Evolutionary conservation across 1,140 invertebrate genomes (phyloP).

Genomic region (Pogonomyrmex barbatus): DNA sequence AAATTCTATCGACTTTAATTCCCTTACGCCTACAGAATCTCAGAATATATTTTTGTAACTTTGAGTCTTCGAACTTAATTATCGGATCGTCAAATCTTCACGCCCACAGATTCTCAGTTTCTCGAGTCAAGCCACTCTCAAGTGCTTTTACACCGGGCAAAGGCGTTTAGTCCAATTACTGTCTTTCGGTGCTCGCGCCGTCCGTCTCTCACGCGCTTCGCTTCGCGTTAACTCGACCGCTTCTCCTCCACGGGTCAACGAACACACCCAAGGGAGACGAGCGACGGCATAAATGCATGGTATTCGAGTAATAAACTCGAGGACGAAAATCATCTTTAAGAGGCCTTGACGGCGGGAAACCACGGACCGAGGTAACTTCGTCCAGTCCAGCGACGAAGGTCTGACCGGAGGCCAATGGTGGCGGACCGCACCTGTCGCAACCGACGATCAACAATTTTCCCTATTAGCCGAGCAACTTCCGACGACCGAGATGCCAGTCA

Average conservation of each 20-base stretch:
- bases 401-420: conserved; percentile 53
- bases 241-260: conserved; percentile 54
- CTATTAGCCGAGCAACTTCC: conserved; percentile 37
- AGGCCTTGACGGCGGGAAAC: conserved; percentile 71
- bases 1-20: conserved; percentile 21
- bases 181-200: conserved; percentile 52
- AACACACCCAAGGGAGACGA: conserved; percentile 65
- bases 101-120: conserved; percentile 19
- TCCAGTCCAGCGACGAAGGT: conserved; percentile 51
- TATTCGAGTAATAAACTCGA: conserved; percentile 68
- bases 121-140: conserved; percentile 24
- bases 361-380: conserved; percentile 65
- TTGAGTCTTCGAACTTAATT: conserved; percentile 16
- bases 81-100: conserved; percentile 46
- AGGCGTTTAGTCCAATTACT: conserved; percentile 64
- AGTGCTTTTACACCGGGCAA: conserved; percentile 59
- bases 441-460: conserved; percentile 57
- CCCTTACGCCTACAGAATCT: neutral
- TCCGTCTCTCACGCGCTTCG: conserved; percentile 60
- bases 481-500: conserved; percentile 4
- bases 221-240: conserved; percentile 62
- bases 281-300: conserved; percentile 66
- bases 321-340: conserved; percentile 67
- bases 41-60: conserved; percentile 14
- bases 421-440: conserved; percentile 55